Evolutionary conservation across 2,888 invertebrate genomes (phyloP).

Genomic region (Nomada fabriciana): DNA sequence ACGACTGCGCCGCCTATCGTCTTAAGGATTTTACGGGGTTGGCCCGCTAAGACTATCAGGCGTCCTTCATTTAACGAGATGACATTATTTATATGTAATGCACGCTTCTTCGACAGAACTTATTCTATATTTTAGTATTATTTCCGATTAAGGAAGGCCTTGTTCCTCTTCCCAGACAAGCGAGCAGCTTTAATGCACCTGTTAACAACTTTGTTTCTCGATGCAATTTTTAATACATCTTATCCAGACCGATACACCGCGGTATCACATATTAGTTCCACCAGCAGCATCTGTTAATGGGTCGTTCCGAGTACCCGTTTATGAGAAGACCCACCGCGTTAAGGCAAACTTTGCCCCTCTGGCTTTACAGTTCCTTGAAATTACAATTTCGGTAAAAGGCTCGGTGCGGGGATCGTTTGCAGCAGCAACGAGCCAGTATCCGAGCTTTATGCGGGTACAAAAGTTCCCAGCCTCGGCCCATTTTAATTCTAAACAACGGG

Average conservation of each 20-base stretch:
- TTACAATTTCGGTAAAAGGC: conserved; percentile 64
- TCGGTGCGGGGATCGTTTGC: conserved; percentile 35
- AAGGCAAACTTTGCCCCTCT: conserved; percentile 38
- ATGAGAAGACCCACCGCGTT: conserved; percentile 34
- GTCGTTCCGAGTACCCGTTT: conserved; percentile 40
- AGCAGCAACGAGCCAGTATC: conserved; percentile 14
- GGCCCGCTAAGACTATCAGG: background rate
- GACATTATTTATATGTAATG: conserved; percentile 30
- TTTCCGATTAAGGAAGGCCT: no score
- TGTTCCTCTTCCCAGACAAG: no score
- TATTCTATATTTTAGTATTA: no score
- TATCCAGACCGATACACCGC: conserved; percentile 2
- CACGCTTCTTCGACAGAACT: background rate
- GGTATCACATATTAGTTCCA: background rate
- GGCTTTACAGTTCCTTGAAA: conserved; percentile 37
- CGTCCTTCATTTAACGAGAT: conserved; percentile 23
- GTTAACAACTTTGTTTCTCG: background rate
- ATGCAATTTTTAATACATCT: background rate
- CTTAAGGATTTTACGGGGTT: conserved; percentile 37
- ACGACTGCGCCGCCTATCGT: conserved; percentile 38
- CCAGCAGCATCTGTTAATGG: conserved; percentile 59
- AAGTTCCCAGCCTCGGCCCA: conserved; percentile 28
- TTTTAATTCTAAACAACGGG: conserved; percentile 21
- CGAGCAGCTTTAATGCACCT: no score
- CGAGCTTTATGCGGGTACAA: conserved; percentile 11